Evolutionary conservation across 2,888 invertebrate genomes (phyloP), one percentile per base, ranked within the genome.

Genomic region (Cacoxenus indagator): DNA sequence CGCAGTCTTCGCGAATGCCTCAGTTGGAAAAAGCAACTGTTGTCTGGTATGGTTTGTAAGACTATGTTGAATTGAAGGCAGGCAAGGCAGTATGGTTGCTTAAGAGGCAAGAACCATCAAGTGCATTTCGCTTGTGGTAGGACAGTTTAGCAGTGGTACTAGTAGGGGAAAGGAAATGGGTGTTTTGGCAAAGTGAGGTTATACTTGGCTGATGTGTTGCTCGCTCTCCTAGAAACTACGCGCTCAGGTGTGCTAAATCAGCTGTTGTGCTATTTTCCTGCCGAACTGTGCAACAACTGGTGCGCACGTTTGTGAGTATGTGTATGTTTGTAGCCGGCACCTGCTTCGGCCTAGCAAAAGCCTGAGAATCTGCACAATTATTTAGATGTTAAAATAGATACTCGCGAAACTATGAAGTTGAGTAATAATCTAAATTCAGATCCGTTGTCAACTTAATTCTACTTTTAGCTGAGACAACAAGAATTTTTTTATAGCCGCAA

Each of bases 101-200:
- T 43, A 54, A 37, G 29, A 51, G 69, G 65, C 61, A 29, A 59
- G 59, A 64, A 51, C 22, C 80, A 74, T 73, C 80, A 76, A 80
- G 75, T 81, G 81, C 82, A 81, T 82, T 81, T 75, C 27, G 72
- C 76, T 85, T 84, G 84, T 76, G 84, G 84, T 85, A 84, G 84
- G 84, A 84, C 84, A 75, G 70, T 73, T 71, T 70, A 29, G 5
- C 67, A 67, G 55, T 67, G 64, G 57, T 29, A 26, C 24, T 26
- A 27, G 31, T 19, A 45, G 57, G 26, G n/a, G 11, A n/a, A 54
- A 17, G 55, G 69, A 59, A 59, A 71, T 70, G 64, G 48, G 8
- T 37, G 8, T 37, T 37, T 11, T 11, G 65, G 54, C 51, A 67
- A 51, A 37, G 37, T 37, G 27, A 43, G 61, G 43, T 26, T 27